A percentile compares a stretch with the other conserved stretches of the same genome.
phyloP scores from a whole-genome alignment of 2,888 invertebrate genomes.

The Brassicogethes aeneus region DNA sequence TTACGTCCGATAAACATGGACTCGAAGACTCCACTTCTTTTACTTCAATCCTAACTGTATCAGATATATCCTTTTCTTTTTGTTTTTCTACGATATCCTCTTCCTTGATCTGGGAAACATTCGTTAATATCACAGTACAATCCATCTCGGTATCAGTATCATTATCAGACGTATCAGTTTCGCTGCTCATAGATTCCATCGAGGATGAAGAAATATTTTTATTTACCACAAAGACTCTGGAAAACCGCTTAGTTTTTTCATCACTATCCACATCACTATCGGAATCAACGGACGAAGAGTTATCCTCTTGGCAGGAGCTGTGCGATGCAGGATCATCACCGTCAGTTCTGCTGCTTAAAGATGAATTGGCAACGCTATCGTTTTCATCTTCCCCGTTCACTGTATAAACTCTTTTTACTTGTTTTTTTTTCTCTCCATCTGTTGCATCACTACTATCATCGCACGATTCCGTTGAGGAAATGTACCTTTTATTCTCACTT shows the following conservation, averaged over 20 bases:
- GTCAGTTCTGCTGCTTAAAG: conserved; percentile 33
- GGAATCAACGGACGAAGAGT: conserved; percentile 33
- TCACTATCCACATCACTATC: conserved; percentile 44
- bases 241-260: conserved; percentile 48
- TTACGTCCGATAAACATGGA: conserved; percentile 34
- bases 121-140: conserved; percentile 39
- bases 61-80: not conserved
- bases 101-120: conserved; percentile 30
- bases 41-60: conserved; percentile 1
- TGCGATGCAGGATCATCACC: conserved; percentile 29
- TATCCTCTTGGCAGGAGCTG: conserved; percentile 42
- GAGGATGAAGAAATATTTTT: conserved; percentile 46
- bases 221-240: conserved; percentile 61
- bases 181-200: conserved; percentile 38
- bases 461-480: conserved; percentile 46
- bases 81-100: conserved; percentile 8
- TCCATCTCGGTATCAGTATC: conserved; percentile 49
- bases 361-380: conserved; percentile 34
- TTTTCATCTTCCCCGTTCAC: conserved; percentile 29
- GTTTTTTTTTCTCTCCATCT: conserved; percentile 38
- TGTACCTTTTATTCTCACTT: conserved; percentile 45
- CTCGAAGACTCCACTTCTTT: conserved; percentile 25
- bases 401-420: conserved; percentile 32
- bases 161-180: conserved; percentile 56
- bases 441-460: conserved; percentile 40